Conservation (phyloP, 2,888 invertebrate genomes). For the Cenopis cana region DNA sequence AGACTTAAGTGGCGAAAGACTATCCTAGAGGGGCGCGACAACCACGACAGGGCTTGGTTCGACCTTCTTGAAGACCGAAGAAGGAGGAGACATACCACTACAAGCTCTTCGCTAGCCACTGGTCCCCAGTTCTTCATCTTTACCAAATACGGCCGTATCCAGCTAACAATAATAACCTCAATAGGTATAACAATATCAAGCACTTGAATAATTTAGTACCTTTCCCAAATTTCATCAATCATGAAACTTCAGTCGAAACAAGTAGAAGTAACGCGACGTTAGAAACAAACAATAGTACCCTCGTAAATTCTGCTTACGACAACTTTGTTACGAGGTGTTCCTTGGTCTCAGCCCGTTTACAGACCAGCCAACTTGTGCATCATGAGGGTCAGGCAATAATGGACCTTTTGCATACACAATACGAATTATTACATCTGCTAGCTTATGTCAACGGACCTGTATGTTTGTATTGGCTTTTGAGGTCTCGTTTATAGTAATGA, state of each 20-base stretch:
- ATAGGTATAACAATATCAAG: too few relatives aligned
- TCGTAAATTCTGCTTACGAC: constrained; percentile 60
- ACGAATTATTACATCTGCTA: not conserved
- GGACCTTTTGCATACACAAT: not conserved
- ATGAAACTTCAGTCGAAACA: constrained; percentile 47
- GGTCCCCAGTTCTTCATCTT: too few relatives aligned
- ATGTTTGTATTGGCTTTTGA: constrained; percentile 53
- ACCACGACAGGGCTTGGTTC: too few relatives aligned
- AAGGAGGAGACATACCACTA: too few relatives aligned
- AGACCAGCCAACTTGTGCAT: not conserved
- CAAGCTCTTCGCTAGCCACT: too few relatives aligned
- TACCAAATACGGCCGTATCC: too few relatives aligned
- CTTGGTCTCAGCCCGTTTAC: constrained; percentile 48
- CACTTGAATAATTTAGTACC: not conserved
- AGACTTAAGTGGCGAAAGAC: too few relatives aligned
- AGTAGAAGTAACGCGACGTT: constrained; percentile 46
- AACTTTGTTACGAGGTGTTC: constrained; percentile 53
- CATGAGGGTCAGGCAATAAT: not conserved
- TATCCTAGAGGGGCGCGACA: too few relatives aligned
- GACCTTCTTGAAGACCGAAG: too few relatives aligned
- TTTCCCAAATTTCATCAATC: constrained; percentile 47
- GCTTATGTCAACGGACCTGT: constrained; percentile 1
- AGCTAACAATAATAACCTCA: not conserved
- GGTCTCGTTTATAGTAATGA: constrained; percentile 57
- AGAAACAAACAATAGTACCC: constrained; percentile 59